Conservation (phyloP, 2,888 invertebrate genomes). For the Caenorhabditis sinica region DNA sequence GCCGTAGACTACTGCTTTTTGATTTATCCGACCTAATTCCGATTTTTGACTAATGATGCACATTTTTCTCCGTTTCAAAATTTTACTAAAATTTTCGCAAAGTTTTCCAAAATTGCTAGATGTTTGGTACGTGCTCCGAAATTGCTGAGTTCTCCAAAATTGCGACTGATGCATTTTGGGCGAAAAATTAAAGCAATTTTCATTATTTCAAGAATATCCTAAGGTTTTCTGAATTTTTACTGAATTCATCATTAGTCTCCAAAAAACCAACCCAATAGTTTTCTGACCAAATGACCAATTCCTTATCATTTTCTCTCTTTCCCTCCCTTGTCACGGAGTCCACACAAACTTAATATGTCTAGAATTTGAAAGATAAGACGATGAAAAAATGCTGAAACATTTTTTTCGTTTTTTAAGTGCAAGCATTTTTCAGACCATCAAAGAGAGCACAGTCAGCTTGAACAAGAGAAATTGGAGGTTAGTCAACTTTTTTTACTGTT, state of each 20-base stretch:
- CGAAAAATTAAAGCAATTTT: too few species aligned
- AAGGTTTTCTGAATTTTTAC: too few species aligned
- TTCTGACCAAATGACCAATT: conserved; percentile 25
- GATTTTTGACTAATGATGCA: too few species aligned
- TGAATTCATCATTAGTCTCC: not conserved
- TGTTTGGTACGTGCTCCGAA: too few species aligned
- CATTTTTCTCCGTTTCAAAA: too few species aligned
- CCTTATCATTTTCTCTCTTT: not conserved
- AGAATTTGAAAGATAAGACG: conserved; percentile 3
- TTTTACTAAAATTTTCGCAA: too few species aligned
- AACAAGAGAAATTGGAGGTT: not conserved
- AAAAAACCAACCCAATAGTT: not conserved
- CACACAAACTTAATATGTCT: conserved; percentile 16
- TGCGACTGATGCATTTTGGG: too few species aligned
- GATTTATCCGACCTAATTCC: too few species aligned
- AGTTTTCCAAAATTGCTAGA: too few species aligned
- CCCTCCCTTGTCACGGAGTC: not conserved
- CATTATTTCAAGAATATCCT: too few species aligned
- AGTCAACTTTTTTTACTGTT: not conserved
- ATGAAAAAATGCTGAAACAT: conserved; percentile 4
- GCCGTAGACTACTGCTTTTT: too few species aligned
- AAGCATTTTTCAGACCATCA: conserved; percentile 17
- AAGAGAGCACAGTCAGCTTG: not conserved
- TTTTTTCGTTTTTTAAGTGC: conserved; percentile 13
- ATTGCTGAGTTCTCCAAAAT: too few species aligned